phyloP scores from a whole-genome alignment of 2,797 vertebrate genomes.

The Apodemus agrarius region DNA sequence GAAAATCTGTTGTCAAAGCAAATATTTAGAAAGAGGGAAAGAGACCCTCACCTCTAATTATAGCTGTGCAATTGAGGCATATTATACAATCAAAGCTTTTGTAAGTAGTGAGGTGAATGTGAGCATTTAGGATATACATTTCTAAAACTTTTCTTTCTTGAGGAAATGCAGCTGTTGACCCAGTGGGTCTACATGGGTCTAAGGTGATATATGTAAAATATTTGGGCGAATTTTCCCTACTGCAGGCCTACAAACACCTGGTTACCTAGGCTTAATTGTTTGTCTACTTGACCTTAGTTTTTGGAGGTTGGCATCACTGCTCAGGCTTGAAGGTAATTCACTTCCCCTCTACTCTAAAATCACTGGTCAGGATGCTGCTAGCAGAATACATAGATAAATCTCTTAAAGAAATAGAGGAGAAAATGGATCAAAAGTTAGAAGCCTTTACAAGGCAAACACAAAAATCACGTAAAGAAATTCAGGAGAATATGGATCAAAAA shows the following conservation, averaged over 20 bases:
- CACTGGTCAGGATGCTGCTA: too few species aligned
- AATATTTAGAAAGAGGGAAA: conserved; percentile 64
- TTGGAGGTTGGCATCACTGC: background rate
- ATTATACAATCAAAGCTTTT: background rate
- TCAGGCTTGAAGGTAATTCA: background rate
- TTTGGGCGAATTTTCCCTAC: background rate
- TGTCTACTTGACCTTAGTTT: background rate
- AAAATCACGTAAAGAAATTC: too few species aligned
- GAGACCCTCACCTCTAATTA: background rate
- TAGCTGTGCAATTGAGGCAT: background rate
- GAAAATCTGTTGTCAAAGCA: conserved; percentile 68
- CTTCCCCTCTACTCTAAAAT: fast-evolving
- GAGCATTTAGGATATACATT: background rate
- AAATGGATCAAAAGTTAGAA: too few species aligned
- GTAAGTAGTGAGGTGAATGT: background rate
- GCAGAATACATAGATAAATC: too few species aligned
- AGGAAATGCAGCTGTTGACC: background rate
- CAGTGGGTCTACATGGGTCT: background rate
- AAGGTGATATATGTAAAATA: background rate
- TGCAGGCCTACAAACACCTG: background rate
- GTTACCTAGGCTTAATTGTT: background rate
- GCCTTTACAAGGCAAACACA: too few species aligned
- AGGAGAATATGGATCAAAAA: too few species aligned
- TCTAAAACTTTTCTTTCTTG: background rate
- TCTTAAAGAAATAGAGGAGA: too few species aligned